These are phyloP conservation scores for Microtus pennsylvanicus DNA, from an alignment of 2,113 vertebrate genomes.

Conservation along the genomic window DNA sequence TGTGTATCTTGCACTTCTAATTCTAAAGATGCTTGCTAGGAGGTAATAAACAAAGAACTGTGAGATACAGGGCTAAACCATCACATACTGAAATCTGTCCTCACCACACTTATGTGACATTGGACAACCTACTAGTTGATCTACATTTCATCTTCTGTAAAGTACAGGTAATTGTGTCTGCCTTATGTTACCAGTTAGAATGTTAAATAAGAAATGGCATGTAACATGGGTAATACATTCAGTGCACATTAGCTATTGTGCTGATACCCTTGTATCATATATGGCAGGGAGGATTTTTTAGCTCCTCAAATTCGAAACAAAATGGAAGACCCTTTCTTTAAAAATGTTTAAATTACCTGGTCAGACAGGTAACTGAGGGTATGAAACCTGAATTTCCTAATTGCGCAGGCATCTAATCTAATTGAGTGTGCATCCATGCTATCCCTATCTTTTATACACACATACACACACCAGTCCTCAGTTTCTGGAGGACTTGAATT, in stretches of 20 bases:
- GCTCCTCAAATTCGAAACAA: constrained; percentile 7
- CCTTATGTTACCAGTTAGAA: constrained; percentile 34
- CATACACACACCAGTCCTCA: not conserved
- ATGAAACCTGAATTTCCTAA: constrained; percentile 35
- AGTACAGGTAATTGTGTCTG: not conserved
- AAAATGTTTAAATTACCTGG: constrained; percentile 15
- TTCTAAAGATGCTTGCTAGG: constrained; percentile 35
- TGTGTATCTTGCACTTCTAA: constrained; percentile 15
- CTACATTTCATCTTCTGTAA: constrained; percentile 3
- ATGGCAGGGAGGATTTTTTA: constrained; percentile 28
- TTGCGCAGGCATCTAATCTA: not conserved
- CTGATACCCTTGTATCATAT: not conserved
- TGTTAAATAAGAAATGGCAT: not conserved
- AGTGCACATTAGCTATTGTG: not conserved
- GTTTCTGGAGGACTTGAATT: constrained; percentile 27
- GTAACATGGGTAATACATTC: not conserved
- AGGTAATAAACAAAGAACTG: not conserved
- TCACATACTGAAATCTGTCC: not conserved
- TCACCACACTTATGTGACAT: not conserved
- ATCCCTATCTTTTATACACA: not conserved
- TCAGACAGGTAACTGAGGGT: not conserved
- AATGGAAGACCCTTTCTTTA: not conserved
- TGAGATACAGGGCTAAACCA: not conserved
- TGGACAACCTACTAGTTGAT: constrained; percentile 5
- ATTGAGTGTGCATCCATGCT: not conserved